A percentile compares a stretch with the other conserved stretches of the same genome.
phyloP scores from a whole-genome alignment of 2,888 invertebrate genomes.

The Trimorus sp. region DNA sequence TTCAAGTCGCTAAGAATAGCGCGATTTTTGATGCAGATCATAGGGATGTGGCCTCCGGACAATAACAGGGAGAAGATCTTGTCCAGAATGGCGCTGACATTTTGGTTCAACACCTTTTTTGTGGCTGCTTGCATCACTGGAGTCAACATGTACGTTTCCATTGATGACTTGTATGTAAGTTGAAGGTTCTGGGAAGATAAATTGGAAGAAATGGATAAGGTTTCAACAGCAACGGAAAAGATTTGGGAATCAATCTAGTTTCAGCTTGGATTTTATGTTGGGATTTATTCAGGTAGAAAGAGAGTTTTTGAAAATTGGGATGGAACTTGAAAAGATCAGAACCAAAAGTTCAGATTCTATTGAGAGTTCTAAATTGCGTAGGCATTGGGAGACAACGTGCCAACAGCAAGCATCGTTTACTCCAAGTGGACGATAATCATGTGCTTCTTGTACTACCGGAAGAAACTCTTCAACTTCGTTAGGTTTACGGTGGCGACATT shows the following conservation, averaged over 20 bases:
- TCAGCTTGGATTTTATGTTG: too few species aligned
- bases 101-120: slow-evolving; percentile 24
- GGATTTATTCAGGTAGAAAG: too few species aligned
- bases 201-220: background rate
- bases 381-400: slow-evolving; percentile 10
- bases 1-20: slow-evolving; percentile 16
- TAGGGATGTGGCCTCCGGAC: slow-evolving; percentile 36
- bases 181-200: background rate
- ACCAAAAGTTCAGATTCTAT: too few species aligned
- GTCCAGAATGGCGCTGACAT: slow-evolving; percentile 4
- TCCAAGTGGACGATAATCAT: slow-evolving; percentile 14
- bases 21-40: slow-evolving; percentile 26
- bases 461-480: slow-evolving; percentile 12
- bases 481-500: slow-evolving; percentile 14
- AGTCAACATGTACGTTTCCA: slow-evolving; percentile 12
- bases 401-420: slow-evolving; percentile 14
- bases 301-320: too few species aligned
- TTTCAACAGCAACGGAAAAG: too few species aligned
- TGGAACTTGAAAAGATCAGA: too few species aligned
- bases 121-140: slow-evolving; percentile 12
- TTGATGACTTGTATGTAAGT: slow-evolving; percentile 24
- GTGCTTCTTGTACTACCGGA: slow-evolving; percentile 25
- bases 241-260: too few species aligned
- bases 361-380: background rate
- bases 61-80: slow-evolving; percentile 12